Percentiles rank a stretch among this genome's conserved stretches.
Conservation (phyloP, 2,797 vertebrate species). For the Acrossocheilus wenchowensis region DNA sequence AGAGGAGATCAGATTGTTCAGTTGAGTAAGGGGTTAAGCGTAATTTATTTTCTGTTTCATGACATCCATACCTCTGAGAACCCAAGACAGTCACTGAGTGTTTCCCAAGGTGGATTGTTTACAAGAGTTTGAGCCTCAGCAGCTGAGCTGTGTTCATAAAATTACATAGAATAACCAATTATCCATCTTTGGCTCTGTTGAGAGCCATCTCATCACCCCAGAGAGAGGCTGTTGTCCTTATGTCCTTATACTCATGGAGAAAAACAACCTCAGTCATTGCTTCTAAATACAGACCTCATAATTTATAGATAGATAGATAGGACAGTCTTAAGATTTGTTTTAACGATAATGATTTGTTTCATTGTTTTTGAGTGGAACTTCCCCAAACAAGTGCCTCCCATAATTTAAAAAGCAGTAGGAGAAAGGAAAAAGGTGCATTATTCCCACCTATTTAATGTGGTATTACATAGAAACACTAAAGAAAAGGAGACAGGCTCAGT, state of each 20-base stretch:
- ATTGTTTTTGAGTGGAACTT: background rate
- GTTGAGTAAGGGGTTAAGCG: constrained; percentile 60
- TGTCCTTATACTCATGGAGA: constrained; percentile 77
- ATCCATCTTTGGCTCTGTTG: constrained; percentile 77
- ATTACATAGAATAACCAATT: constrained; percentile 85
- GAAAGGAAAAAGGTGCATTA: background rate
- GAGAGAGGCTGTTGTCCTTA: constrained; percentile 75
- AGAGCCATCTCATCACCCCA: constrained; percentile 72
- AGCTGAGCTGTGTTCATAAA: constrained; percentile 80
- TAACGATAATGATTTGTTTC: background rate
- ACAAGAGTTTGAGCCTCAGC: constrained; percentile 77
- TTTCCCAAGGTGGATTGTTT: constrained; percentile 81
- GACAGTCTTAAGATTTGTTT: background rate
- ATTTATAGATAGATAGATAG: background rate
- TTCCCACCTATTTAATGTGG: background rate
- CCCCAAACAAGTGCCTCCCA: background rate
- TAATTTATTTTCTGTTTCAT: constrained; percentile 61
- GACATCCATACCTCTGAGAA: constrained; percentile 67
- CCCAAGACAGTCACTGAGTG: constrained; percentile 54
- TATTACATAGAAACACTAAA: background rate
- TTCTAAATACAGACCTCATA: constrained; percentile 73
- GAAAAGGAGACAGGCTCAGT: background rate
- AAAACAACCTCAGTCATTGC: constrained; percentile 70
- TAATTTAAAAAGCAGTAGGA: background rate
- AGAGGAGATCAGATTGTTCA: constrained; percentile 51